A percentile compares a stretch with the other conserved stretches of the same genome.
Conservation (phyloP, 2,888 invertebrate species). For the Rapana venosa region DNA sequence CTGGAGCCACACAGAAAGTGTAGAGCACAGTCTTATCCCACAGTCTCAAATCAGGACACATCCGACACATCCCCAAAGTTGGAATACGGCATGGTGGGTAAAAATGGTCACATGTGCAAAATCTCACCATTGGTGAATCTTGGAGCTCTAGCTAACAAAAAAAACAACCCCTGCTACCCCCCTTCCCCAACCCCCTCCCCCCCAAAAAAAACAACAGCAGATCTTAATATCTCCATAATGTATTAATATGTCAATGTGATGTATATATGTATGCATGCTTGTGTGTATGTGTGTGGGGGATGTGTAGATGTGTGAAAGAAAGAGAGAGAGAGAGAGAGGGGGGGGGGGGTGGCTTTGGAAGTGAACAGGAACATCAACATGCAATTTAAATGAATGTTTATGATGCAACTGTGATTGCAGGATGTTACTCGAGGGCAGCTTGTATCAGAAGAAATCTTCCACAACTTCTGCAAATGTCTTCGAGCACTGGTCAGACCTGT, state of each 20-base stretch:
- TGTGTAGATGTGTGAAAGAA: background rate
- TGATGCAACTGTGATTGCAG: constrained; percentile 61
- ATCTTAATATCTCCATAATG: no score
- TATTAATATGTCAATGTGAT: background rate
- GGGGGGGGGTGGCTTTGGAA: background rate
- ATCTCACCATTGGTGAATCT: no score
- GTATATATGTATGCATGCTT: background rate
- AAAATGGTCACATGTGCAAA: no score
- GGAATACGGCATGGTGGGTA: no score
- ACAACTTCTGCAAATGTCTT: constrained; percentile 74
- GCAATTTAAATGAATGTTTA: background rate
- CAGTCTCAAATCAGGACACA: no score
- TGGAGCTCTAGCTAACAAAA: no score
- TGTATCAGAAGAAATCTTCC: constrained; percentile 76
- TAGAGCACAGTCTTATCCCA: no score
- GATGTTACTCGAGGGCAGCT: constrained; percentile 77
- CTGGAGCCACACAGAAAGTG: no score
- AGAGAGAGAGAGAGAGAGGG: background rate
- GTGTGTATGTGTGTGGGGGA: background rate
- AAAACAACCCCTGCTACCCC: no score
- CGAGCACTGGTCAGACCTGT: constrained; percentile 77
- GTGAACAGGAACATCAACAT: background rate
- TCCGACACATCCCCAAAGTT: no score
- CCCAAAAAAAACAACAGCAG: no score
- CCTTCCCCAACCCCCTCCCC: no score